Evolutionary conservation across 2,113 vertebrate genomes (phyloP), one percentile per base, ranked within the genome.

Genomic region (Lethenteron camtschaticum): DNA sequence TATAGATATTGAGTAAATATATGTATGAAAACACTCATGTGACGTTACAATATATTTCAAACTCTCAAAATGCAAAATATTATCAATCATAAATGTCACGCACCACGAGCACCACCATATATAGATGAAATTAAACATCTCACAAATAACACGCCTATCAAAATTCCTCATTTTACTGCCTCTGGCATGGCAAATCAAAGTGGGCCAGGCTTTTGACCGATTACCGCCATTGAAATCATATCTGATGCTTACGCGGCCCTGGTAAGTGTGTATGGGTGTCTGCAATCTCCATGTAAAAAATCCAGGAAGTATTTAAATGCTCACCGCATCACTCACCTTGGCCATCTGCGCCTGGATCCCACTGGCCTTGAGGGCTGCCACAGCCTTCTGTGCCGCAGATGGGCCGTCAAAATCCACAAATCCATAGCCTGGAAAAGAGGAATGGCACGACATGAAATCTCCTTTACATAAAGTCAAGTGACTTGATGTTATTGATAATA

Each of bases 401-500:
- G 63, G 63, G 20, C 63, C 20, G 63, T 66, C 63, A 66, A 66
- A 66, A 66, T 66, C 63, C 63, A 66, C 63, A 66, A 66, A 66
- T 10, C 63, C 63, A 20, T 66, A 66, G 41, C 63, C 63, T 66
- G 63, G 82, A 81, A 83, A 83, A 81, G 83, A 82, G n/a, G 41
- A 41, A 41, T 41, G 41, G 41, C 41, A 41, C 5, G 41, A 41
- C 41, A 6, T 41, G 41, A 41, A 41, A 41, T 41, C 41, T 41
- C 41, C 41, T 41, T 41, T 41, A 41, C 41, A 41, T 41, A 41
- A 41, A 41, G 41, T 6, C 41, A 41, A 41, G 41, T 41, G 41
- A 41, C 41, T 41, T 41, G 5, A 7, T 41, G 41, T 41, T 41
- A 41, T 41, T 41, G 41, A 41, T 41, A 41, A 41, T 41, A 41